Evolutionary conservation across 1,140 invertebrate species (phyloP), one percentile per base, ranked within the genome.

Genomic region (Medauroidea extradentata): DNA sequence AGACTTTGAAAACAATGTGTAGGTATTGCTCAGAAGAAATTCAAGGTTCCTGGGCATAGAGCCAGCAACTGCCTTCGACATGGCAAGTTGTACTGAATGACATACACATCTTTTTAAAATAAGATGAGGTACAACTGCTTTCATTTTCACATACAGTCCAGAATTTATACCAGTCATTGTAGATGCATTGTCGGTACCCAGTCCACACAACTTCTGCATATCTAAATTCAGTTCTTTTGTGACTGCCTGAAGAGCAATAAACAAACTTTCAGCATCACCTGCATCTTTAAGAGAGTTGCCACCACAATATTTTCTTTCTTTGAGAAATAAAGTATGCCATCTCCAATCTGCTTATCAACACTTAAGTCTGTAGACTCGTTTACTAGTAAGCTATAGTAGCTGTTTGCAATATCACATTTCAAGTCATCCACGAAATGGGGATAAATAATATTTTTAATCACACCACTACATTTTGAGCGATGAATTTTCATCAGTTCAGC

Each of bases 281-380:
- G 25, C 49, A 39, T 39, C 29, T 25, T 63, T 49, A 62, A 62
- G 59, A 54, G 70, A 42, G 68, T 63, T 14, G 67, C 63, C 50
- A 70, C 49, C 55, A 70, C 67, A 56, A 25, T 61, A 39, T 63
- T 62, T 52, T 54, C 25, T 25, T 27, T 34, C 57, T 21, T 41
- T 41, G 69, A 72, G 48, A 14, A 57, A 57, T 57, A 57, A 63
- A 67, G 71, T 13, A 76, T 65, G 23, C 63, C 63, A 46, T 72
- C 56, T 27, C 69, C 69, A 55, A 76, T 64, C 43, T 66, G 63
- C 69, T 75, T 73, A 9, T 53, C 59, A 4, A 67, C 61, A 24
- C 63, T 63, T 3, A 75, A 62, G 59, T 76, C 73, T 1, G 72
- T 78, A 3, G 71, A 76, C 59, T 78, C 73, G 63, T 75, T 72